Evolutionary conservation across 1,140 invertebrate genomes (phyloP).

Genomic region (Polyergus mexicanus): DNA sequence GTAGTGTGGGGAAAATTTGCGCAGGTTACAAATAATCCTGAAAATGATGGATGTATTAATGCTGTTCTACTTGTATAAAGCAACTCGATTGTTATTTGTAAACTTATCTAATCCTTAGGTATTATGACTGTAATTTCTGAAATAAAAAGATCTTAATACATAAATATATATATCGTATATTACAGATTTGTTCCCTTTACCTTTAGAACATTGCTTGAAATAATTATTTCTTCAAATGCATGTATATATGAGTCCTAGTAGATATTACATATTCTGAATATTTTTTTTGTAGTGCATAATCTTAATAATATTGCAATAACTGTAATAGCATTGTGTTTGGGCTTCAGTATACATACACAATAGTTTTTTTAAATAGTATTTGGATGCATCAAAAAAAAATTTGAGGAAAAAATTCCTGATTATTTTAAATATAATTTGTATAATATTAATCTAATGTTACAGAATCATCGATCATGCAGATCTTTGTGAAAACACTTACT

Average conservation of each 20-base stretch:
- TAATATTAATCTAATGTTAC: background rate
- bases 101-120: background rate
- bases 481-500: conserved; percentile 97
- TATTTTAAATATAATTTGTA: too few relatives aligned
- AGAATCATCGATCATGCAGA: conserved; percentile 91
- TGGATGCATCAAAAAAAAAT: too few relatives aligned
- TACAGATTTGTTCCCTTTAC: too few relatives aligned
- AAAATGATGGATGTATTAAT: conserved; percentile 99
- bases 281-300: background rate
- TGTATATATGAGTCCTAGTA: too few relatives aligned
- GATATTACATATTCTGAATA: background rate
- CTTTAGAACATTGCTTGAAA: too few relatives aligned
- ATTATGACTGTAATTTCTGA: conserved; percentile 21
- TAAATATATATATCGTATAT: background rate
- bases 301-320: background rate
- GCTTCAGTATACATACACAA: too few relatives aligned
- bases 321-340: too few relatives aligned
- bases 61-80: conserved; percentile 97
- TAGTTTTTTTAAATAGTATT: too few relatives aligned
- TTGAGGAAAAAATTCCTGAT: too few relatives aligned
- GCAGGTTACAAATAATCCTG: conserved; percentile 99
- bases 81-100: background rate
- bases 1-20: conserved; percentile 99
- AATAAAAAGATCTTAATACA: conserved; percentile 15
- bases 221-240: too few relatives aligned